Evolutionary conservation across 2,797 vertebrate genomes (phyloP).

Genomic region (Acomys russatus): DNA sequence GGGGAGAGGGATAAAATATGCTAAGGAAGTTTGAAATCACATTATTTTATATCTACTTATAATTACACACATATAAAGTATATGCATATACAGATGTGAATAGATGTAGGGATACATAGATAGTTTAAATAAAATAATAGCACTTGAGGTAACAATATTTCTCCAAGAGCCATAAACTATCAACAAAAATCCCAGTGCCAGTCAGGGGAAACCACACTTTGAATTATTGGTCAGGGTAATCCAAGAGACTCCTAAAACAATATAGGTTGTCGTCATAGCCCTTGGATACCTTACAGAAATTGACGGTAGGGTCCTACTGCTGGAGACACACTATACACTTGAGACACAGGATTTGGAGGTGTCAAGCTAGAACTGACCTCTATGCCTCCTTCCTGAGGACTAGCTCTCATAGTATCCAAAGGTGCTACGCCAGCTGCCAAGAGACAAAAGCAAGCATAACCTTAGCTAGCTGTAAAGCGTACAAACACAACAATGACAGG

Average conservation of each 20-base stretch:
- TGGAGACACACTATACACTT: not conserved
- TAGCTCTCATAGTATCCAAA: not conserved
- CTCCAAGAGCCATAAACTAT: not conserved
- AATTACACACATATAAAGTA: not conserved
- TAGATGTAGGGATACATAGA: not conserved
- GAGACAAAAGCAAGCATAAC: not conserved
- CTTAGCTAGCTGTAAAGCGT: not conserved
- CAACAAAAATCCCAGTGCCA: not conserved
- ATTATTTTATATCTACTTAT: not conserved
- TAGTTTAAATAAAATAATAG: not conserved
- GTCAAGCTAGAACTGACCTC: not conserved
- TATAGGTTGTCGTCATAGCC: not conserved
- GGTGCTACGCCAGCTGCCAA: not conserved
- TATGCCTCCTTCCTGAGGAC: not conserved
- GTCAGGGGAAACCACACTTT: not conserved
- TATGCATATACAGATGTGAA: not conserved
- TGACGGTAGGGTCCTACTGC: not conserved
- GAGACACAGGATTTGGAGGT: not conserved
- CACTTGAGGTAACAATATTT: not conserved
- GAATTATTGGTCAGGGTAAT: not conserved
- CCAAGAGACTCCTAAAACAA: not conserved
- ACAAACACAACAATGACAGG: not conserved
- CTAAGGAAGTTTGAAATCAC: not conserved
- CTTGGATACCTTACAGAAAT: not conserved
- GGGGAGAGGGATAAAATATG: not conserved